phyloP scores from a whole-genome alignment of 2,888 invertebrate species.

The Seira musarum region DNA sequence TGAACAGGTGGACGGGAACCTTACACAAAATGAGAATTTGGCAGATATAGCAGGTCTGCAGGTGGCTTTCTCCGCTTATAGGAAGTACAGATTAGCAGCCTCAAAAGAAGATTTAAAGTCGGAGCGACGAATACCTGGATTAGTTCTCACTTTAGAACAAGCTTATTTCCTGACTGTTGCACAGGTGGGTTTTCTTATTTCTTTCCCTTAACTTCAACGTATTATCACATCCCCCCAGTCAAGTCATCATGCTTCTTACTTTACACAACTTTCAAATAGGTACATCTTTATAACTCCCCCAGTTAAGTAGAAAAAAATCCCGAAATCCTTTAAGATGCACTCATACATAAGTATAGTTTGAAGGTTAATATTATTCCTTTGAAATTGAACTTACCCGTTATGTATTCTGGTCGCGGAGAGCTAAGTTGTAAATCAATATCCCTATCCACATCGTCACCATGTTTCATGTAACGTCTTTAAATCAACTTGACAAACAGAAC shows the following conservation, averaged over 20 bases:
- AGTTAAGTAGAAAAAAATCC: not conserved
- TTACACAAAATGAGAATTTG: constrained; percentile 75
- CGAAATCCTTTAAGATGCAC: not conserved
- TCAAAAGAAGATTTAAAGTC: constrained; percentile 49
- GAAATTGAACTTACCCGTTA: not conserved
- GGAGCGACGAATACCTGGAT: constrained; percentile 73
- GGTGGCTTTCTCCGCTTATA: constrained; percentile 73
- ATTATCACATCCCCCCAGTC: not conserved
- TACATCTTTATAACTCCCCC: not conserved
- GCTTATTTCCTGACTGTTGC: constrained; percentile 75
- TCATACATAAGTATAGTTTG: too few relatives aligned
- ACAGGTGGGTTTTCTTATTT: constrained; percentile 71
- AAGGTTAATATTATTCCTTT: not conserved
- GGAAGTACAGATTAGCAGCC: constrained; percentile 59
- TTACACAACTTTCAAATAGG: too few relatives aligned
- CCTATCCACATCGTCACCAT: too few relatives aligned
- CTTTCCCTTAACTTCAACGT: not conserved
- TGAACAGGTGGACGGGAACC: constrained; percentile 74
- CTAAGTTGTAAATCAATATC: not conserved
- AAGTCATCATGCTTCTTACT: too few relatives aligned
- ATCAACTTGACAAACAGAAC: not conserved
- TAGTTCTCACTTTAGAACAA: constrained; percentile 74
- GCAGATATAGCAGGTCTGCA: constrained; percentile 75
- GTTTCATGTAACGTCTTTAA: not conserved
- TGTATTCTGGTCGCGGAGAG: not conserved